Evolutionary conservation across 2,113 vertebrate species (phyloP), one percentile per base, ranked within the genome.

Genomic region (Gobius niger): DNA sequence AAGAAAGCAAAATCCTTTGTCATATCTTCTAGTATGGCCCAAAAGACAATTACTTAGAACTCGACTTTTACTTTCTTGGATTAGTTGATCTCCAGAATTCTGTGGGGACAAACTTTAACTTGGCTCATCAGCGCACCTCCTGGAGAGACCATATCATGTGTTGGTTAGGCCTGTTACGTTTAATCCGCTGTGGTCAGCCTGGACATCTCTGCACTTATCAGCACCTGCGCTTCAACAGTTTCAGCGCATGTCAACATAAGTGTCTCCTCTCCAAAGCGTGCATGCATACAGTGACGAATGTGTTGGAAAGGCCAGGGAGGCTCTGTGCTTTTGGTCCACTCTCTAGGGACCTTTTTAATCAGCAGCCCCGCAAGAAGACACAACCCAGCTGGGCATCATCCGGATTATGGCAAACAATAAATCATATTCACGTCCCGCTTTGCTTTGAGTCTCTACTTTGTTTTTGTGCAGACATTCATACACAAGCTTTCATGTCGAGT

Each of bases 121-220:
- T 34, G 52, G 2, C 10, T 54, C 65, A 54, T 70, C 63, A 66
- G 61, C 57, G 69, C 68, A 51, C 14, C 15, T 78, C 54, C 57
- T 7, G 1, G 3, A 51, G 42, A 63, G 47, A 72, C 67, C 76
- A 70, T n/a, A 73, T 77, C 65, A 65, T 73, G 52, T 75, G 75
- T 68, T 80, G 10, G 73, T 75, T 60, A 24, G 67, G 57, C 61
- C 68, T 52, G 53, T 76, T 76, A 78, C 46, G n/a, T 84, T 68
- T 73, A 67, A 83, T 82, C 74, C 61, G 64, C 70, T 78, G 75
- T 52, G 73, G 70, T 72, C 82, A 51, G 47, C 72, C 63, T 18
- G 63, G 78, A 85, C 62, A 63, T 72, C 73, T 74, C 69, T 69
- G 70, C 63, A 67, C 70, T 77, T 72, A 74, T 83, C 77, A 80